Evolutionary conservation across 2,888 invertebrate species (phyloP).

Genomic region (Troides helena): DNA sequence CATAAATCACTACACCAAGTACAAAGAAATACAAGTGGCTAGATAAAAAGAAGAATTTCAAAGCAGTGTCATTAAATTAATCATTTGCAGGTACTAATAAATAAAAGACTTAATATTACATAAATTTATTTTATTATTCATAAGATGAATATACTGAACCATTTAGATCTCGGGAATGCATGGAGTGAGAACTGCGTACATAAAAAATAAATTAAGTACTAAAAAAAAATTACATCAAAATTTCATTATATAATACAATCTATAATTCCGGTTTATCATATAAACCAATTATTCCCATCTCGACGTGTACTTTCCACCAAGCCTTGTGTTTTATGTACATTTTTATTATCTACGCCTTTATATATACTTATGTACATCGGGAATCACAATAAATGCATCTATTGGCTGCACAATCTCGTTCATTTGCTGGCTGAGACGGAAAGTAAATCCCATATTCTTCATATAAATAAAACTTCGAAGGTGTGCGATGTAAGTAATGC

Average conservation of each 20-base stretch:
- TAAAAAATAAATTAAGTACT: slow-evolving; percentile 76
- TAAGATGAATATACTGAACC: slow-evolving; percentile 66
- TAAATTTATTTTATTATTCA: slow-evolving; percentile 71
- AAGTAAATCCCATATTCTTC: background rate
- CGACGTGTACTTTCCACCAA: slow-evolving; percentile 59
- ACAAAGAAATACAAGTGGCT: no score
- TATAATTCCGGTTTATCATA: slow-evolving; percentile 66
- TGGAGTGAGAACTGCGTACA: slow-evolving; percentile 63
- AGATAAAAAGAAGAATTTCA: background rate
- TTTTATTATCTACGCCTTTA: slow-evolving; percentile 38
- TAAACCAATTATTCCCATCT: slow-evolving; percentile 56
- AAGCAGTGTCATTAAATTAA: background rate
- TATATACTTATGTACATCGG: slow-evolving; percentile 41
- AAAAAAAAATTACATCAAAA: slow-evolving; percentile 54
- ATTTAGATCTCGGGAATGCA: slow-evolving; percentile 73
- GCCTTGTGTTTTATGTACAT: slow-evolving; percentile 50
- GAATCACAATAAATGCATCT: slow-evolving; percentile 55
- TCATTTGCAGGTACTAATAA: background rate
- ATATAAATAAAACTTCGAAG: background rate
- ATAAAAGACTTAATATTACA: slow-evolving; percentile 40
- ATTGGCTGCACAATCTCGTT: slow-evolving; percentile 40
- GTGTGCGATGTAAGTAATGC: background rate
- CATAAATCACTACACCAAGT: background rate
- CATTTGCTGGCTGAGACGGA: background rate
- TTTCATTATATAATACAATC: slow-evolving; percentile 55